Percentiles rank a stretch among this genome's conserved stretches.
phyloP scores from a whole-genome alignment of 2,888 invertebrate species.

The Sarcophaga rosellei region DNA sequence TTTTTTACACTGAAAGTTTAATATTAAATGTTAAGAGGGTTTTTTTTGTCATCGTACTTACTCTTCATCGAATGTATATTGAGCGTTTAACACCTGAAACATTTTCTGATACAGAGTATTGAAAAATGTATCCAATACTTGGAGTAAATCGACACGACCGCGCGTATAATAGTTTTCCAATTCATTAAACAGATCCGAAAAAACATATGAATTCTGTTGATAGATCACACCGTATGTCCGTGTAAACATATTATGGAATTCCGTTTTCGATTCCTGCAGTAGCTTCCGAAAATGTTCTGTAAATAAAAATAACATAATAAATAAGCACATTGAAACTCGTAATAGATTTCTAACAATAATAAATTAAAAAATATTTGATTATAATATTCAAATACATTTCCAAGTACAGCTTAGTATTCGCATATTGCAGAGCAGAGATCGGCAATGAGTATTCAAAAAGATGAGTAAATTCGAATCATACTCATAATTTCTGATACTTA shows the following conservation, averaged over 20 bases:
- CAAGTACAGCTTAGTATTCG: no score
- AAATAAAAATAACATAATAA: slow-evolving; percentile 75
- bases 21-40: no score
- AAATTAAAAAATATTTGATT: slow-evolving; percentile 27
- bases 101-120: slow-evolving; percentile 95
- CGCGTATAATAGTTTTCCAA: slow-evolving; percentile 93
- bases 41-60: slow-evolving; percentile 81
- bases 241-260: slow-evolving; percentile 97
- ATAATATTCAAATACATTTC: no score
- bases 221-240: slow-evolving; percentile 97
- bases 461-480: no score
- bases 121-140: slow-evolving; percentile 96
- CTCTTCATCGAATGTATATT: slow-evolving; percentile 93
- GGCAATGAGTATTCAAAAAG: no score
- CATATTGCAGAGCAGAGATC: no score
- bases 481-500: no score
- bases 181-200: slow-evolving; percentile 94
- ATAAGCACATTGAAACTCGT: neutral
- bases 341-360: neutral
- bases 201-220: slow-evolving; percentile 95
- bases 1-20: neutral
- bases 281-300: slow-evolving; percentile 95
- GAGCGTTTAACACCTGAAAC: slow-evolving; percentile 97
- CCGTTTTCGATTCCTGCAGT: slow-evolving; percentile 90
- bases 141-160: slow-evolving; percentile 91